Percentiles rank a stretch among this genome's conserved stretches.
Evolutionary conservation across 2,888 invertebrate genomes (phyloP).

Genomic region (Hermaeophaga mercurialis): DNA sequence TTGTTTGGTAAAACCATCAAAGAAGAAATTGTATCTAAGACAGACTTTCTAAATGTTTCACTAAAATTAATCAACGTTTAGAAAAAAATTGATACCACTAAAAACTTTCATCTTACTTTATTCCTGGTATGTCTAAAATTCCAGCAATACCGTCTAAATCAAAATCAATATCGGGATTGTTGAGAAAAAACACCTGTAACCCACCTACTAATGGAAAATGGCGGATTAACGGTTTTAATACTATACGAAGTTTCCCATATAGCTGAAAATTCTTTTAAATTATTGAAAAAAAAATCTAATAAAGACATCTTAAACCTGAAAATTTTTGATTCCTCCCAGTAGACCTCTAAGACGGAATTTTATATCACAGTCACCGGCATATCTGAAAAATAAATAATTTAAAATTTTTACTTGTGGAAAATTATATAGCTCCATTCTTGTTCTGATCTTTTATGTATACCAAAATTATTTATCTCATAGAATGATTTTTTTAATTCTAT

Average conservation of each 20-base stretch:
- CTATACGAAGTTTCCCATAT: slow-evolving; percentile 88
- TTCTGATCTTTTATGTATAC: too few species aligned
- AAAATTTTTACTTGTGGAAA: too few species aligned
- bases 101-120: slow-evolving; percentile 41
- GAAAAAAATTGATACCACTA: too few species aligned
- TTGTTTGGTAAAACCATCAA: slow-evolving; percentile 96
- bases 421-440: too few species aligned
- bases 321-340: slow-evolving; percentile 81
- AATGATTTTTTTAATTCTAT: too few species aligned
- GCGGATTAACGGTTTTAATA: slow-evolving; percentile 91
- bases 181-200: slow-evolving; percentile 94
- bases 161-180: slow-evolving; percentile 94
- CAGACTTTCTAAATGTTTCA: slow-evolving; percentile 82
- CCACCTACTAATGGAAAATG: slow-evolving; percentile 93
- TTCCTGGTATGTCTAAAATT: slow-evolving; percentile 91
- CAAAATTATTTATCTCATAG: too few species aligned
- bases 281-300: slow-evolving; percentile 3
- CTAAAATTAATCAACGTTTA: too few species aligned
- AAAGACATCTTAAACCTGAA: slow-evolving; percentile 63
- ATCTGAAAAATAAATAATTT: too few species aligned
- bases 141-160: slow-evolving; percentile 95
- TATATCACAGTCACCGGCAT: slow-evolving; percentile 96
- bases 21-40: slow-evolving; percentile 86
- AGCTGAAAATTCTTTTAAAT: slow-evolving; percentile 63
- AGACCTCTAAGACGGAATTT: slow-evolving; percentile 85